phyloP scores from a whole-genome alignment of 2,888 invertebrate species.

The Tricholauxania praeusta region DNA sequence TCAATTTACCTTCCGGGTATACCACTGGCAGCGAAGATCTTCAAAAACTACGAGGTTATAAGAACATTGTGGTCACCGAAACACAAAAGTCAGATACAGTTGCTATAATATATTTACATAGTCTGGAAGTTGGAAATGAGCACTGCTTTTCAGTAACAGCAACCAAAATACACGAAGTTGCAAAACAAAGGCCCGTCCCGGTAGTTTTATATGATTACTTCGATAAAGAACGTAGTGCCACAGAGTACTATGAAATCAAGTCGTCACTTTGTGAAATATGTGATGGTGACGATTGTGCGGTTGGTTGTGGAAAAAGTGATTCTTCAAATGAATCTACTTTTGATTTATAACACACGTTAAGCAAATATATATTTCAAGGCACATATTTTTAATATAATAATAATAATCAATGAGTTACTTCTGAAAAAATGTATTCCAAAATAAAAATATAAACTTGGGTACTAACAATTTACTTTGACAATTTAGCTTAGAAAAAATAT shows the following conservation, averaged over 20 bases:
- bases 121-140: constrained; percentile 1
- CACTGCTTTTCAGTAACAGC: constrained; percentile 22
- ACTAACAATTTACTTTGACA: too few species aligned
- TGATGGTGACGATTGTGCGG: too few species aligned
- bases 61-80: constrained; percentile 7
- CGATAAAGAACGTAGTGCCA: background rate
- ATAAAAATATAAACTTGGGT: too few species aligned
- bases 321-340: too few species aligned
- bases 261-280: too few species aligned
- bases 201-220: constrained; percentile 31
- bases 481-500: too few species aligned
- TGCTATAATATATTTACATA: constrained; percentile 22
- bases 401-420: too few species aligned
- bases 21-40: constrained; percentile 2
- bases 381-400: too few species aligned
- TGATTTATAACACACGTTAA: too few species aligned
- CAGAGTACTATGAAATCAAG: background rate
- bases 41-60: constrained; percentile 3
- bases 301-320: too few species aligned
- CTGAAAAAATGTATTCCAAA: too few species aligned
- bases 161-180: constrained; percentile 10
- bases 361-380: too few species aligned
- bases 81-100: constrained; percentile 10
- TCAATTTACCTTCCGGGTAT: background rate
- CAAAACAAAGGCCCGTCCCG: constrained; percentile 4